Percentiles rank a stretch among this genome's conserved stretches.
These are phyloP conservation scores for Camponotus floridanus DNA, from an alignment of 1,140 invertebrate species.

Conservation along the genomic window DNA sequence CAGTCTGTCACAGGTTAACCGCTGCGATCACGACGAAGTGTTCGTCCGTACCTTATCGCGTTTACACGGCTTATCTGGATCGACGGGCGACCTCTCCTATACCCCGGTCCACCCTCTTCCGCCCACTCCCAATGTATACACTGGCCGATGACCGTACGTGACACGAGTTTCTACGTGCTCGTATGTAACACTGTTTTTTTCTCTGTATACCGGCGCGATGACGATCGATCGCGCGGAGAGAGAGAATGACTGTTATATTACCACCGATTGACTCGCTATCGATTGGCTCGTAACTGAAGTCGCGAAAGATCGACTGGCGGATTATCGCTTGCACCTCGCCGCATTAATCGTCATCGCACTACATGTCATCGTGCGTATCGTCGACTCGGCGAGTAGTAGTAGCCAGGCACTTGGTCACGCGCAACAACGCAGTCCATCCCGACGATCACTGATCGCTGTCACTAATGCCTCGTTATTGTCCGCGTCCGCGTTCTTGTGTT, in stretches of 20 bases:
- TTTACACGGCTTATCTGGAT: conserved; percentile 45
- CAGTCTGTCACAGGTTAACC: conserved; percentile 33
- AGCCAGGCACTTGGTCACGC: conserved; percentile 79
- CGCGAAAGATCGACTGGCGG: neutral
- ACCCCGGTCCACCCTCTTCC: conserved; percentile 19
- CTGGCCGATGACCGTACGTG: conserved; percentile 61
- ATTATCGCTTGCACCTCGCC: conserved; percentile 51
- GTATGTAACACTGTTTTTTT: conserved; percentile 44
- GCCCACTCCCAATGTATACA: conserved; percentile 22
- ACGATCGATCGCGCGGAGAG: conserved; percentile 36
- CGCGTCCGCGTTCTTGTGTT: conserved; percentile 4
- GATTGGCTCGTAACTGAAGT: neutral
- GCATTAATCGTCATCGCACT: conserved; percentile 37
- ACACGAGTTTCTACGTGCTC: conserved; percentile 48
- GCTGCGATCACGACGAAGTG: conserved; percentile 25
- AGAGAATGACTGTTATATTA: conserved; percentile 44
- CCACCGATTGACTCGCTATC: conserved; percentile 3
- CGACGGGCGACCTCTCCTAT: conserved; percentile 37
- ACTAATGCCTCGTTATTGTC: conserved; percentile 13
- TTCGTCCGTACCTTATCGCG: conserved; percentile 44
- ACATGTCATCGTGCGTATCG: conserved; percentile 31
- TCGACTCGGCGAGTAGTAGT: conserved; percentile 49
- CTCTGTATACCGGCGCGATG: conserved; percentile 38
- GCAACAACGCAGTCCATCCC: conserved; percentile 68
- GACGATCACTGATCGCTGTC: conserved; percentile 32